Base-by-base conservation (phyloP, 2,113 vertebrate species). In the Eonycteris spelaea region DNA sequence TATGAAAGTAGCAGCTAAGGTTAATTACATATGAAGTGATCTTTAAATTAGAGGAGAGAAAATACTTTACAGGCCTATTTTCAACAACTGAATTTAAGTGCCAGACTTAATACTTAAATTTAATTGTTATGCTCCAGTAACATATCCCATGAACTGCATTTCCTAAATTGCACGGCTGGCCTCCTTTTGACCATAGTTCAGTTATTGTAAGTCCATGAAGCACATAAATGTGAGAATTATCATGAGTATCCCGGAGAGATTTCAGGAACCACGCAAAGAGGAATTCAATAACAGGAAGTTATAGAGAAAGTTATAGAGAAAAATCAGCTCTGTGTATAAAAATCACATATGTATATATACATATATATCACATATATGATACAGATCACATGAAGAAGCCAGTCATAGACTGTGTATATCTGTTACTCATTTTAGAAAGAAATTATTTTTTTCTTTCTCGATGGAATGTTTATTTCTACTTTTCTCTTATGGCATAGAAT, bases 371-470 rank as follows among this genome's bases (percentile, higher is more conserved):
- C 33, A 28, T 1, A 92, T 35, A 83, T 48, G 73, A 55, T 16
- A 55, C 1, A 65, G 35, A n/a, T 87, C 22, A 87, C 40, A 51
- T n/a, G 73, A 93, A 89, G 53, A 97, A 86, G 57, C 59, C 65
- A 75, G 38, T 74, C 35, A 75, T 0, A 67, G 67, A 35, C 3
- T 85, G 4, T 51, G 2, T 35, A 59, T 45, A 80, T 70, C 65
- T 22, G 45, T 82, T 95, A 91, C 21, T 53, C 38, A 82, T 77
- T 91, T 86, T 55, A 92, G 78, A 96, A 94, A 51, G 48, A 91
- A 80, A 87, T 48, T 51, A 87, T 48, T 51, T 78, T 90, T 83
- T 75, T 68, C 77, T 68, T 89, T 89, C 45, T 18, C 73, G 33
- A 59, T 86, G 45, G 15, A 43, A 78, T 6, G 5, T 75, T 91